Conservation (phyloP, 2,888 invertebrate species). For the Trichogramma dendrolimi region DNA sequence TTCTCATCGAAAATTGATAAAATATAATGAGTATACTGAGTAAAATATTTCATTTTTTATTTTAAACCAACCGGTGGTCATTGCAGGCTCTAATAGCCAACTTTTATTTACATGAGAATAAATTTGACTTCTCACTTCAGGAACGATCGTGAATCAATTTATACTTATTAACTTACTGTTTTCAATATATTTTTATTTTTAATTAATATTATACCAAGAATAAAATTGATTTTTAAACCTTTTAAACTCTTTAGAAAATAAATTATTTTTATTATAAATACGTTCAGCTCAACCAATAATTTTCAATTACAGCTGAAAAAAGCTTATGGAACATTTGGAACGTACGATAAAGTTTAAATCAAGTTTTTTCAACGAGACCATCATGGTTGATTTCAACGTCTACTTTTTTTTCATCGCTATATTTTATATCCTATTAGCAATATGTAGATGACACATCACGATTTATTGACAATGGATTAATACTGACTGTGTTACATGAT, state of each 20-base stretch:
- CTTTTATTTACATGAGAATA: slow-evolving; percentile 16
- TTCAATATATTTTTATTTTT: not conserved
- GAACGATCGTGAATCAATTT: slow-evolving; percentile 12
- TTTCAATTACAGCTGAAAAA: slow-evolving; percentile 12
- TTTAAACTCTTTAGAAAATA: not conserved
- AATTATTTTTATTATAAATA: too few species aligned
- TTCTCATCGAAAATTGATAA: too few species aligned
- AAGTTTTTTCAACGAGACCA: slow-evolving; percentile 36
- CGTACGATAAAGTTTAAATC: not conserved
- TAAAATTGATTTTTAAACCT: slow-evolving; percentile 3
- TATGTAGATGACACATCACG: slow-evolving; percentile 36
- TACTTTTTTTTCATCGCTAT: slow-evolving; percentile 41
- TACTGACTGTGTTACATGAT: slow-evolving; percentile 35
- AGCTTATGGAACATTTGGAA: not conserved
- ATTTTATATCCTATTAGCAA: slow-evolving; percentile 24
- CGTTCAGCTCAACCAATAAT: not conserved
- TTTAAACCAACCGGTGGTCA: slow-evolving; percentile 16
- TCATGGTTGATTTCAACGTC: slow-evolving; percentile 39
- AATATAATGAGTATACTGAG: too few species aligned
- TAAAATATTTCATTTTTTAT: too few species aligned
- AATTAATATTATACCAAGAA: not conserved
- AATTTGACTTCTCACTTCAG: slow-evolving; percentile 10
- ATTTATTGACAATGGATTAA: slow-evolving; percentile 41
- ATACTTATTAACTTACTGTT: slow-evolving; percentile 6
- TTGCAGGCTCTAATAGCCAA: slow-evolving; percentile 2